Evolutionary conservation across 2,888 invertebrate genomes (phyloP).

Genomic region (Axea sp.): DNA sequence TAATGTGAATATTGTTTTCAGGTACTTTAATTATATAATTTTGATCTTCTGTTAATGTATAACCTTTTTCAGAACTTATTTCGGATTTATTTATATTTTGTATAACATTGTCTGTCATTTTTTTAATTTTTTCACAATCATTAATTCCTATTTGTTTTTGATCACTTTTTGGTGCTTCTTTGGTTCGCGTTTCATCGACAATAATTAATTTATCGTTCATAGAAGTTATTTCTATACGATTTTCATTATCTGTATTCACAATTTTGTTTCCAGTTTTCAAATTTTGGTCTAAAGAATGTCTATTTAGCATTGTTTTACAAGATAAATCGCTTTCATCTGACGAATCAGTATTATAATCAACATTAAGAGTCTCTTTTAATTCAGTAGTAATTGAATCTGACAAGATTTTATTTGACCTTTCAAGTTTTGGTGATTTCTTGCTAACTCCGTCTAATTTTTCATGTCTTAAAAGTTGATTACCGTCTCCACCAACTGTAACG

Average conservation of each 20-base stretch:
- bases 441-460: conserved; percentile 21
- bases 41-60: conserved; percentile 49
- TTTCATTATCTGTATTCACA: conserved; percentile 31
- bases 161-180: conserved; percentile 40
- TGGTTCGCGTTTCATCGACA: too few relatives aligned
- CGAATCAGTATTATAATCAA: conserved; percentile 71
- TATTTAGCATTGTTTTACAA: conserved; percentile 73
- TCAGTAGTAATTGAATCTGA: conserved; percentile 37
- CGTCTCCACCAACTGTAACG: conserved; percentile 17
- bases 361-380: conserved; percentile 5
- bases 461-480: conserved; percentile 32
- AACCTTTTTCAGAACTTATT: conserved; percentile 42
- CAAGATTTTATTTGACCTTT: conserved; percentile 44
- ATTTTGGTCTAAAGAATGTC: conserved; percentile 67
- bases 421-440: conserved; percentile 37
- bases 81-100: conserved; percentile 2
- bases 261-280: conserved; percentile 6
- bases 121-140: conserved; percentile 1
- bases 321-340: conserved; percentile 75
- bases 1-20: conserved; percentile 44
- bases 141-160: conserved; percentile 16
- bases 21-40: conserved; percentile 36
- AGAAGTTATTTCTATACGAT: too few relatives aligned
- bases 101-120: not conserved
- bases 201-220: too few relatives aligned